Conservation (phyloP, 2,888 invertebrate genomes). For the Palloptera scutellata region DNA sequence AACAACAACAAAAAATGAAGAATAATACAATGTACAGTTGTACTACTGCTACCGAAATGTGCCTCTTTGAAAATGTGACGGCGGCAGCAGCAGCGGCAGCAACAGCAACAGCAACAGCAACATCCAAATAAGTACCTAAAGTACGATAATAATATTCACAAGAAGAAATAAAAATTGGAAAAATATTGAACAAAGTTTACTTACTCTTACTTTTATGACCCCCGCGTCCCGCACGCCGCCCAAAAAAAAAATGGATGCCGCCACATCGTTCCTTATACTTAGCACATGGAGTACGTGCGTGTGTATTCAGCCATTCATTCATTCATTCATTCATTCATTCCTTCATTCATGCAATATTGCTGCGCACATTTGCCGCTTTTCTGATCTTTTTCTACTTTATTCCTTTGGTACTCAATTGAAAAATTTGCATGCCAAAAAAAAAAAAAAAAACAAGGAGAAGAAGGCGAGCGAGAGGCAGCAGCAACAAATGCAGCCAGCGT, state of each 20-base stretch:
- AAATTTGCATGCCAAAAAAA: conserved; percentile 51
- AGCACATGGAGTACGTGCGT: no score
- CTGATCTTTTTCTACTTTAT: conserved; percentile 39
- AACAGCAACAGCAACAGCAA: background rate
- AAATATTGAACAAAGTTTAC: conserved; percentile 42
- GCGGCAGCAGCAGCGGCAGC: background rate
- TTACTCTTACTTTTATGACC: conserved; percentile 36
- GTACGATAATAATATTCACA: no score
- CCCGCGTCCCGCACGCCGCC: conserved; percentile 6
- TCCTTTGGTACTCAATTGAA: conserved; percentile 38
- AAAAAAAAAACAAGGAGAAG: conserved; percentile 24
- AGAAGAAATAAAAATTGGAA: conserved; percentile 20
- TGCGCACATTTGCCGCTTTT: background rate
- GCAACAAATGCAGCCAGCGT: background rate
- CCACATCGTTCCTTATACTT: no score
- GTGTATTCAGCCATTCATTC: background rate
- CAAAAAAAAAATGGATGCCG: no score
- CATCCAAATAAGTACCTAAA: background rate
- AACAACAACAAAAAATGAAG: conserved; percentile 30
- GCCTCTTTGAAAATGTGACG: background rate
- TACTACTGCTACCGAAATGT: background rate
- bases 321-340: background rate
- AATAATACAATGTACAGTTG: background rate
- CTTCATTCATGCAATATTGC: background rate
- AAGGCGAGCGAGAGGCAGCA: background rate